phyloP scores from a whole-genome alignment of 2,888 invertebrate species.

The Platycheirus albimanus region DNA sequence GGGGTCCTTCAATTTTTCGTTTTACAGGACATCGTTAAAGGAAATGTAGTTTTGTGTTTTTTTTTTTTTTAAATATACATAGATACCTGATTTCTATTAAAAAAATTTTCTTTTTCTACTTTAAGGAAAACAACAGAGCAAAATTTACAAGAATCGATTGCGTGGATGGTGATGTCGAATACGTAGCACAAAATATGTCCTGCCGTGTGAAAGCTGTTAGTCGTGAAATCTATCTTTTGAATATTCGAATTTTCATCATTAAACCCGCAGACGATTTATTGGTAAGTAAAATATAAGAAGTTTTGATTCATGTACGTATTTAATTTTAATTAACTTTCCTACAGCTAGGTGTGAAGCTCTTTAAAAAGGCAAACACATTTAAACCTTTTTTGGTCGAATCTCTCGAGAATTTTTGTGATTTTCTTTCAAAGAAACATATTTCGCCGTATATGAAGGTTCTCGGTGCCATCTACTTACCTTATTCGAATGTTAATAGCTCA shows the following conservation, averaged over 20 bases:
- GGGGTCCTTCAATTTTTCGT: background rate
- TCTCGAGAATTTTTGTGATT: conserved; percentile 17
- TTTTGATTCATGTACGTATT: no score
- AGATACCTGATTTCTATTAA: background rate
- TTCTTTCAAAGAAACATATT: background rate
- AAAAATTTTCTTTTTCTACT: background rate
- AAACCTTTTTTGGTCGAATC: conserved; percentile 10
- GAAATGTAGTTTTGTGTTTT: no score
- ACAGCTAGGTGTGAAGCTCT: background rate
- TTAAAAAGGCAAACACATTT: conserved; percentile 14
- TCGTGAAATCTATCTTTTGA: background rate
- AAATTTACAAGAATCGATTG: background rate
- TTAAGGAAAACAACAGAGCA: background rate
- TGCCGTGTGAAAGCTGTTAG: background rate
- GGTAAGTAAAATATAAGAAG: background rate
- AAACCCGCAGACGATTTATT: background rate
- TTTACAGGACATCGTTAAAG: background rate
- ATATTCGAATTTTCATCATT: background rate
- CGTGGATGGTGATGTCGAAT: background rate
- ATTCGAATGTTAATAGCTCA: conserved; percentile 32
- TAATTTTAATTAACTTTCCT: background rate
- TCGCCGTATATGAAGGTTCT: conserved; percentile 17
- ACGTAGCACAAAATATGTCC: background rate
- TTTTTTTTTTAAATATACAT: background rate
- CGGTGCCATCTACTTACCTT: conserved; percentile 4